Evolutionary conservation across 1,140 invertebrate species (phyloP).

Genomic region (Ips typographus): DNA sequence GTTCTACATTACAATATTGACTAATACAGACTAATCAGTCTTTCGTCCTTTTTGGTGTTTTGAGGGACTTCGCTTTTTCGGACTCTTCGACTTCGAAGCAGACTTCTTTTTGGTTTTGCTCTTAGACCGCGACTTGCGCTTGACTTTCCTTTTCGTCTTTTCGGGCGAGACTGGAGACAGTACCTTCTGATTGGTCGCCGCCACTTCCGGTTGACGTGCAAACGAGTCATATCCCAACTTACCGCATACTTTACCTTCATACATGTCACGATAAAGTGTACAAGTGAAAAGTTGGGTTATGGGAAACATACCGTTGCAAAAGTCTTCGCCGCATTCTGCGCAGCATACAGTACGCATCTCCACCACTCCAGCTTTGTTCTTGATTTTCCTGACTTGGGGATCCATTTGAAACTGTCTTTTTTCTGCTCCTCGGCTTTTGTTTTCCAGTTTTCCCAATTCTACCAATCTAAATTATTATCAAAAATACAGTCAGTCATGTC

Average conservation of each 20-base stretch:
- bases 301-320: conserved; percentile 66
- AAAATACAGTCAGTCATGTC: no score
- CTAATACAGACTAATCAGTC: no score
- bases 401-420: conserved; percentile 61
- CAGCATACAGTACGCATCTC: conserved; percentile 74
- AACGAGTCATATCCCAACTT: conserved; percentile 57
- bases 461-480: conserved; percentile 60
- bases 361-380: conserved; percentile 77
- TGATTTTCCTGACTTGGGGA: conserved; percentile 68
- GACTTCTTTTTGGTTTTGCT: conserved; percentile 39
- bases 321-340: conserved; percentile 79
- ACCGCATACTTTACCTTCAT: conserved; percentile 52
- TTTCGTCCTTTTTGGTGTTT: not conserved
- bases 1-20: no score
- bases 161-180: conserved; percentile 30
- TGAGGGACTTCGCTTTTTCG: conserved; percentile 7
- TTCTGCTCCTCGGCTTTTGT: conserved; percentile 67
- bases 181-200: conserved; percentile 37
- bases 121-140: conserved; percentile 39
- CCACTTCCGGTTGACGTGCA: conserved; percentile 49
- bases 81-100: conserved; percentile 40
- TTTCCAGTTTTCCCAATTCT: conserved; percentile 75
- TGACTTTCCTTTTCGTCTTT: conserved; percentile 41
- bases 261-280: no score
- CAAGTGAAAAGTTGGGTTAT: conserved; percentile 3